Conservation (phyloP, 2,888 invertebrate genomes). For the Prosopocoilus inquinatus region DNA sequence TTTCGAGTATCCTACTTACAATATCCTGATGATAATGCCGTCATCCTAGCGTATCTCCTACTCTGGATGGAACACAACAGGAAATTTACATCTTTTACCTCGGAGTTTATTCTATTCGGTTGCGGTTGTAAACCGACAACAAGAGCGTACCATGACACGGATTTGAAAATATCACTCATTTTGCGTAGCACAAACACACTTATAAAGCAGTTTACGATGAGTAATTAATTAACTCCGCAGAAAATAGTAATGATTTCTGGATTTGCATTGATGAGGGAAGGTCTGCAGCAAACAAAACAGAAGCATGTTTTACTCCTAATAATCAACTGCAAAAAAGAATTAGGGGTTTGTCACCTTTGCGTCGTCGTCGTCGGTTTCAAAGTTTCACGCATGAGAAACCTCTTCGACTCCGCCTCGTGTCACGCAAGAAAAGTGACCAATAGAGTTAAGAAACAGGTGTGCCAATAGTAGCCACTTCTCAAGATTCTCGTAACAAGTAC, state of each 20-base stretch:
- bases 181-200: too few relatives aligned
- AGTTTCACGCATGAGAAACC: background rate
- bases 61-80: slow-evolving; percentile 37
- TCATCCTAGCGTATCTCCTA: slow-evolving; percentile 48
- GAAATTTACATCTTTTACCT: slow-evolving; percentile 47
- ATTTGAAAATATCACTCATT: too few relatives aligned
- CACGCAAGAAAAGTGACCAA: slow-evolving; percentile 48
- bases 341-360: background rate
- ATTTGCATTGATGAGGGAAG: too few relatives aligned
- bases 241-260: too few relatives aligned
- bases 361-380: background rate
- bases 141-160: too few relatives aligned
- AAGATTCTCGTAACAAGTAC: too few relatives aligned
- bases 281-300: too few relatives aligned
- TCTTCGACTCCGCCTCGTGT: slow-evolving; percentile 41
- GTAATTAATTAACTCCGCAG: too few relatives aligned
- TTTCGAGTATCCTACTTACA: slow-evolving; percentile 38
- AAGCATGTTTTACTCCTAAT: too few relatives aligned
- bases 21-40: slow-evolving; percentile 42
- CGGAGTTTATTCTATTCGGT: slow-evolving; percentile 20
- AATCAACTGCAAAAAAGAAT: too few relatives aligned
- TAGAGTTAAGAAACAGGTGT: slow-evolving; percentile 36
- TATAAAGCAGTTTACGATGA: too few relatives aligned
- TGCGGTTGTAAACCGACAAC: too few relatives aligned
- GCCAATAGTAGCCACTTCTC: slow-evolving; percentile 22